Base-by-base conservation (phyloP, 1,140 invertebrate species). In the Dreissena polymorpha region DNA sequence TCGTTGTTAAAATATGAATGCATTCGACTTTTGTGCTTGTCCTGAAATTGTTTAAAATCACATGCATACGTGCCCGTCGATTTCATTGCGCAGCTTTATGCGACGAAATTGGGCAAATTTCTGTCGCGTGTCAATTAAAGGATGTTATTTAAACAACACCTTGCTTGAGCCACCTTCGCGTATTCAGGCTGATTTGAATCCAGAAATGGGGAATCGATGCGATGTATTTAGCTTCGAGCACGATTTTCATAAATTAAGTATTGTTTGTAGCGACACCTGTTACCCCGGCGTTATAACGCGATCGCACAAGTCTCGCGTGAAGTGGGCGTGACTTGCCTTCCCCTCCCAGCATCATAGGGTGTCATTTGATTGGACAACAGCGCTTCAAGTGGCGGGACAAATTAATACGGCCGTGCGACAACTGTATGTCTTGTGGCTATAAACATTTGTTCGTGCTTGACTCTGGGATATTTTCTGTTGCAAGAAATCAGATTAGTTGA, bases 201-300 rank as follows among this genome's bases (percentile, higher is more conserved):
- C 49, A 29, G 51, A 69, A 78, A 51, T 70, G 39, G 21, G 25
- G 39, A 78, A 78, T 78, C 76, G 25, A 78, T 78, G 65, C 50
- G 21, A n/a, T n/a, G 64, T 67, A 69, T n/a, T 50, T 29, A 55
- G 76, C 51, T 53, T 65, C 64, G 16, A 55, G 12, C 65, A 64
- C 51, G 64, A 57, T 49, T 70, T 78, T 78, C 29, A 69, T 68
- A 68, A 78, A 78, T 68, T 78, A 53, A 78, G 49, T 29, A 53
- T 69, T 69, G 64, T 78, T 78, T 78, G 27, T 51, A 21, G 21
- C 57, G 76, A 78, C 76, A 78, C 76, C 76, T 78, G 76, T 78
- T 78, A 60, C 76, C 65, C 25, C 65, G 64, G 68, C 75, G 53
- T 39, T 70, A 78, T 55, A n/a, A 50, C 29, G 69, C 65, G 50